phyloP scores from a whole-genome alignment of 2,888 invertebrate genomes.

The Frankliniella intonsa region DNA sequence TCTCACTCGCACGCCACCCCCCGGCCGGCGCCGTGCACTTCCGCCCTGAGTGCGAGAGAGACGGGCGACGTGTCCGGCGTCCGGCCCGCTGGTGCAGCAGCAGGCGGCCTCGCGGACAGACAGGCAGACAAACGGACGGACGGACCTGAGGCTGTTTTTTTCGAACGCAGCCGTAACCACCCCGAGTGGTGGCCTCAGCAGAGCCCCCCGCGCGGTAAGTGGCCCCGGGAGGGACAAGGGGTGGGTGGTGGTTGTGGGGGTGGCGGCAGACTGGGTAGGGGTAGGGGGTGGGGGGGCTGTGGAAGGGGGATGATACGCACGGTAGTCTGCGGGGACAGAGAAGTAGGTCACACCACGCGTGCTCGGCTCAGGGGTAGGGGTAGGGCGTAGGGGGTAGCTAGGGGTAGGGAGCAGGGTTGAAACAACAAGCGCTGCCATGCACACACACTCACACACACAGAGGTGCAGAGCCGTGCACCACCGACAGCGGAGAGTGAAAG shows the following conservation, averaged over 20 bases:
- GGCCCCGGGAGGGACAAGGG: not conserved
- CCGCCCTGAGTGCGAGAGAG: not conserved
- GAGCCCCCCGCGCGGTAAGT: not conserved
- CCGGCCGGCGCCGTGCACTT: not conserved
- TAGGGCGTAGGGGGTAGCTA: no score
- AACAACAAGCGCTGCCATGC: no score
- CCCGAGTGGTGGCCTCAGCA: constrained; percentile 8
- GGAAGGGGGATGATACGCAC: not conserved
- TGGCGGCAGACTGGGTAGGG: no score
- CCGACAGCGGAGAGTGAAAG: no score
- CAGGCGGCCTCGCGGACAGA: no score
- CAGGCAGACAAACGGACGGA: not conserved
- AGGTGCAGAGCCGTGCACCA: no score
- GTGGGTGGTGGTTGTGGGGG: not conserved
- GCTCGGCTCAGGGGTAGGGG: not conserved
- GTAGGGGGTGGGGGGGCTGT: not conserved
- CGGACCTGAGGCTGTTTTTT: not conserved
- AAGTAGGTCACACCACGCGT: constrained; percentile 8
- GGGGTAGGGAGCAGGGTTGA: no score
- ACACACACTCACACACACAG: no score
- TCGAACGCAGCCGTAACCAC: not conserved
- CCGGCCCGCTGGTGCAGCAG: not conserved
- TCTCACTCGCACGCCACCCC: not conserved
- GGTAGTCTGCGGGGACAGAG: not conserved
- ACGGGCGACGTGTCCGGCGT: not conserved